Base-by-base conservation (phyloP, 2,113 vertebrate species). In the Syrrhaptes paradoxus region DNA sequence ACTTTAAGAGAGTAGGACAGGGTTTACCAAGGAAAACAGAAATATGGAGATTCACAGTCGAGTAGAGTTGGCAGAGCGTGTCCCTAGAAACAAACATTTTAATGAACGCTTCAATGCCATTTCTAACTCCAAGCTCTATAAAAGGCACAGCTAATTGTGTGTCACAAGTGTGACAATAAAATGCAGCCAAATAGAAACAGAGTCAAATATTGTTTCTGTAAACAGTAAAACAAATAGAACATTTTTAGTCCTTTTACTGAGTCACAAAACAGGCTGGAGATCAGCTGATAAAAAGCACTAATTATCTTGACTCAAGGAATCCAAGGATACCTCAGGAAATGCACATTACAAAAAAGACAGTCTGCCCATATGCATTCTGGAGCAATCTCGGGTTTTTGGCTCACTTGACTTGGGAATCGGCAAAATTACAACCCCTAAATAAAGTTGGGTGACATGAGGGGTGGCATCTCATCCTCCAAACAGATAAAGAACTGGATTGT, bases 1-100 rank as follows among this genome's bases (percentile, higher is more conserved):
- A 43, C 43, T 83, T 87, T 41, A 48, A 57, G 21, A 73, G 10
- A 51, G 16, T 25, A 92, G 25, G 17, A 31, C n/a, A 34, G 31
- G 45, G 59, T 13, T 93, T 72, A 72, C 72, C 43, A 68, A 93
- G 45, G 63, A 77, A 92, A 96, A 57, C 13, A 88, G 75, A 86
- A 88, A 58, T 58, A 15, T 15, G 36, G 38, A 49, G 67, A 84
- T 80, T 77, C 32, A 52, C 46, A 78, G 58, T 24, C 1, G 1
- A 91, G 59, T 74, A 66, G 13, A 41, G 19, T 13, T 96, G 90
- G 85, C 82, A 84, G 75, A 7, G 8, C 68, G 61, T 54, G 76
- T 65, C 54, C 52, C 65, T 90, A 81, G 65, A 88, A 96, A 96
- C 88, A 95, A 97, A 71, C 3, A 52, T 88, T 93, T 83, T 95